These are phyloP conservation scores for Emydocephalus ijimae DNA, from an alignment of 2,113 vertebrate species.

Conservation along the genomic window DNA sequence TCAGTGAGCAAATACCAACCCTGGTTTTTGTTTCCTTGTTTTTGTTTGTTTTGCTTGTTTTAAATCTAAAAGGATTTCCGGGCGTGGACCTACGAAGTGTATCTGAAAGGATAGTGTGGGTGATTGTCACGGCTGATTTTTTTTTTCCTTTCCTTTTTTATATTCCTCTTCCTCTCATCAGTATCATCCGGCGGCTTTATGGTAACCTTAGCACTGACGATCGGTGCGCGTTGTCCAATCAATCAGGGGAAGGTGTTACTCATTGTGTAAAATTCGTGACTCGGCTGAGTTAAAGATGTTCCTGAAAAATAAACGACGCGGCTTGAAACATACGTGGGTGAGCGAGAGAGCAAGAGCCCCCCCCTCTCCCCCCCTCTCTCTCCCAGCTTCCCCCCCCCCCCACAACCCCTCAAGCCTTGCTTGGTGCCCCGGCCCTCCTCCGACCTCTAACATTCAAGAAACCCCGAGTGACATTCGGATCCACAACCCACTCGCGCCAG, in stretches of 20 bases:
- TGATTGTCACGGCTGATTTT: too few relatives aligned
- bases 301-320: neutral
- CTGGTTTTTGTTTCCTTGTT: neutral
- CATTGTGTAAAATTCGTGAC: neutral
- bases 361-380: too few relatives aligned
- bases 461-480: neutral
- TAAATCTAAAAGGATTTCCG: neutral
- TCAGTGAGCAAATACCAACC: neutral
- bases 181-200: neutral
- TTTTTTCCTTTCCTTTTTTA: fast-evolving
- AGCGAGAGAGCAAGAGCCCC: neutral
- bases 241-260: neutral
- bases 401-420: too few relatives aligned
- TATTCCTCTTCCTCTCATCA: neutral
- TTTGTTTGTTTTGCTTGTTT: neutral
- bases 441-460: neutral
- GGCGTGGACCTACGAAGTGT: neutral
- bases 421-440: neutral
- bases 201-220: neutral
- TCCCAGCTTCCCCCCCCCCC: neutral
- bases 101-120: neutral
- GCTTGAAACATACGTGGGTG: neutral
- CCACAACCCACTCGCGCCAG: neutral
- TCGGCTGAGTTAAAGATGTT: neutral
- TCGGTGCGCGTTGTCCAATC: neutral